Conservation (phyloP, 2,797 vertebrate species). For the Helicolenus hilgendorfi region DNA sequence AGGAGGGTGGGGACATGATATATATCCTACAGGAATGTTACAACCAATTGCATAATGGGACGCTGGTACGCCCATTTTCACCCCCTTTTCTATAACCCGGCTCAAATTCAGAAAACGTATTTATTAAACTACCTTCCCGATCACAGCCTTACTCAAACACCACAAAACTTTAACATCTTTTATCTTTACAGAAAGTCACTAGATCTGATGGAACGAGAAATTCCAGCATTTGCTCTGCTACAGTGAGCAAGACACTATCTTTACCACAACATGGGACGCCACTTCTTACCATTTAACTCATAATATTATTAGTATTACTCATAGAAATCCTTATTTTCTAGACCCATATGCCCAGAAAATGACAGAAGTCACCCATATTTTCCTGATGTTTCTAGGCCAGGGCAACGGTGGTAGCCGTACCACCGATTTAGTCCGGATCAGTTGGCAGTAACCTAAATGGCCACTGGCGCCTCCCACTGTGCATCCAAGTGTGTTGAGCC, state of each 20-base stretch:
- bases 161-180: neutral
- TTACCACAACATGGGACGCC: neutral
- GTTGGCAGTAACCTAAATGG: constrained; percentile 20
- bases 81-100: neutral
- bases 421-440: neutral
- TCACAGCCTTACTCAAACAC: neutral
- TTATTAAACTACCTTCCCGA: neutral
- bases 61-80: neutral
- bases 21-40: constrained; percentile 17
- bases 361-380: neutral
- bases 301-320: neutral
- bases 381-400: neutral
- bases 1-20: neutral
- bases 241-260: neutral
- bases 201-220: neutral
- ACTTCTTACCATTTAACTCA: neutral
- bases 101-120: neutral
- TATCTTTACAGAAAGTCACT: neutral
- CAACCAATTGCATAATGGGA: constrained; percentile 36
- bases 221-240: neutral
- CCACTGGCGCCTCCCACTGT: constrained; percentile 20
- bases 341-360: no score
- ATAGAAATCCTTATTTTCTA: neutral
- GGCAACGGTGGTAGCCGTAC: neutral
- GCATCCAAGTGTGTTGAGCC: constrained; percentile 55